phyloP scores from a whole-genome alignment of 2,113 vertebrate genomes.

The Lathamus discolor region DNA sequence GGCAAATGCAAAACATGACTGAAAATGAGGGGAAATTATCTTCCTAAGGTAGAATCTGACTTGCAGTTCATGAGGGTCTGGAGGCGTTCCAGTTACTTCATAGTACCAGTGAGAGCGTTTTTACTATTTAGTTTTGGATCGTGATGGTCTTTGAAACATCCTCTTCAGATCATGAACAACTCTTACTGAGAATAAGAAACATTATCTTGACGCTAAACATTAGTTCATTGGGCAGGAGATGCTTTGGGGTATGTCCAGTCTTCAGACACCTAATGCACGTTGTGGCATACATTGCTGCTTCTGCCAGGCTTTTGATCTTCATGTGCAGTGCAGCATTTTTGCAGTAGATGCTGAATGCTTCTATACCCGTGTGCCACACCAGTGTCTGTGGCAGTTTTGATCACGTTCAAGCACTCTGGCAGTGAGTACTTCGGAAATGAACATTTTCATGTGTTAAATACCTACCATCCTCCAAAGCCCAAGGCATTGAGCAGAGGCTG shows the following conservation, averaged over 20 bases:
- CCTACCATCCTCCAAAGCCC: not conserved
- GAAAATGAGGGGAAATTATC: not conserved
- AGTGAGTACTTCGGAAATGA: not conserved
- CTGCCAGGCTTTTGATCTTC: not conserved
- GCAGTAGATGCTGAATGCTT: not conserved
- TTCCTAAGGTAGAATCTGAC: not conserved
- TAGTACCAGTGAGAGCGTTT: not conserved
- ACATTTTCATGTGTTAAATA: not conserved
- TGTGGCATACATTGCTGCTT: not conserved
- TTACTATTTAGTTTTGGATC: not conserved
- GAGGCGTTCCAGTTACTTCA: not conserved
- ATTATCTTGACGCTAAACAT: not conserved
- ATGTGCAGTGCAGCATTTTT: not conserved
- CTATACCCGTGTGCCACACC: not conserved
- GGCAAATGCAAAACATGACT: not conserved
- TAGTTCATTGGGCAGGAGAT: not conserved
- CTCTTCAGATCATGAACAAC: not conserved
- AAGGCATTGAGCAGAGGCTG: not conserved
- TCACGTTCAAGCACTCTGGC: not conserved
- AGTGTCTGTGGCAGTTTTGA: not conserved
- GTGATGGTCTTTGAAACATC: not conserved
- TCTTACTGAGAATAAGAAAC: not conserved
- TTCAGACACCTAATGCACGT: fast-evolving
- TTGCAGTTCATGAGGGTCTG: not conserved
- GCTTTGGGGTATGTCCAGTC: not conserved